Evolutionary conservation across 2,888 invertebrate genomes (phyloP).

Genomic region (Scaptomyza caliginosa): DNA sequence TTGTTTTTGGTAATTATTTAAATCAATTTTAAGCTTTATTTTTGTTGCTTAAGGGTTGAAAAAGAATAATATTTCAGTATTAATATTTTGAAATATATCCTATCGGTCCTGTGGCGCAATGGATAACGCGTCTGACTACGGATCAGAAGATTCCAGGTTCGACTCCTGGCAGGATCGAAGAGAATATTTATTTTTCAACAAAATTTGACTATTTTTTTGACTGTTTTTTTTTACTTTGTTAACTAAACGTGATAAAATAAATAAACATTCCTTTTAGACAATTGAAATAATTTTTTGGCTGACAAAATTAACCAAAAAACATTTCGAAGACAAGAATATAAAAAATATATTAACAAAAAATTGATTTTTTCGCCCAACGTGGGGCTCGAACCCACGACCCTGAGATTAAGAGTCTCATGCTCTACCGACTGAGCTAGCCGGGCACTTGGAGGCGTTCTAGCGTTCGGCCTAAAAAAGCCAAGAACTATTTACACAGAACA

Average conservation of each 20-base stretch:
- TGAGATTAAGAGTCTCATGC: constrained; percentile 84
- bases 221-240: too few species aligned
- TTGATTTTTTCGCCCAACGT: constrained; percentile 78
- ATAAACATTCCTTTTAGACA: not conserved
- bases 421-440: constrained; percentile 85
- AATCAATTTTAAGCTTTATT: not conserved
- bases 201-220: not conserved
- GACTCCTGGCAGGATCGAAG: constrained; percentile 85
- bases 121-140: constrained; percentile 85
- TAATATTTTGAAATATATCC: not conserved
- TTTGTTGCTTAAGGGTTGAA: not conserved
- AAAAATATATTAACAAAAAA: not conserved
- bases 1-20: not conserved
- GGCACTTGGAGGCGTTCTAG: constrained; percentile 50
- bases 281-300: too few species aligned
- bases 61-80: not conserved
- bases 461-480: not conserved
- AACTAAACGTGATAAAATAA: too few species aligned
- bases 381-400: constrained; percentile 85
- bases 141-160: constrained; percentile 85
- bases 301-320: not conserved
- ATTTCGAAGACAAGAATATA: not conserved
- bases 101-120: constrained; percentile 84
- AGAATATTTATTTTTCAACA: not conserved
- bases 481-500: constrained; percentile 14